Conservation (phyloP, 92 coral and sea anemone species). For the Ricordea florida region DNA sequence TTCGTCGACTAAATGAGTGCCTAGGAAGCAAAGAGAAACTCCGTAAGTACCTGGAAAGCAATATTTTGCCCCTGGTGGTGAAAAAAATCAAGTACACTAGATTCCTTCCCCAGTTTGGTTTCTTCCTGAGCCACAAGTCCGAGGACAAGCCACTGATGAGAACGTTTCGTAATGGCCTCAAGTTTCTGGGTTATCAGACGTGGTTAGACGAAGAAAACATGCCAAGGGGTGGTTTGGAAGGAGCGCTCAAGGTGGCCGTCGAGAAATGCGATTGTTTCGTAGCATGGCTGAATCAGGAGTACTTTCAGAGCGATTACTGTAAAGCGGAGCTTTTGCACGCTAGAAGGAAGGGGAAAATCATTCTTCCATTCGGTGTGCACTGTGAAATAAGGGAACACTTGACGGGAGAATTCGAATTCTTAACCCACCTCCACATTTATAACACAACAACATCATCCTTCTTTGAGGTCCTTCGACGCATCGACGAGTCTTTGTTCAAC, state of each 20-base stretch:
- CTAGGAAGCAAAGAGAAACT: constrained; percentile 44
- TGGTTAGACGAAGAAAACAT: constrained; percentile 66
- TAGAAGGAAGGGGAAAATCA: constrained; percentile 37
- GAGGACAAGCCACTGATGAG: constrained; percentile 71
- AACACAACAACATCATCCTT: constrained; percentile 55
- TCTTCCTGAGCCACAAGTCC: constrained; percentile 79
- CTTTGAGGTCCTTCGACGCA: constrained; percentile 72
- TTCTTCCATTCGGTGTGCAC: constrained; percentile 67
- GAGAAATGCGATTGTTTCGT: constrained; percentile 63
- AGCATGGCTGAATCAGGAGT: constrained; percentile 76
- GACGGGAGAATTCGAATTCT: constrained; percentile 51
- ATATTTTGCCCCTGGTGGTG: constrained; percentile 60
- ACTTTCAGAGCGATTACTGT: constrained; percentile 63
- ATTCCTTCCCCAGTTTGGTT: constrained; percentile 66
- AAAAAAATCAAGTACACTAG: constrained; percentile 68
- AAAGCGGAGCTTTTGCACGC: constrained; percentile 70
- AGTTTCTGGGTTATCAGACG: constrained; percentile 67
- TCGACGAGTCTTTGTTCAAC: constrained; percentile 60
- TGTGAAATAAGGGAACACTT: constrained; percentile 33
- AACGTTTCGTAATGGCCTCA: constrained; percentile 66
- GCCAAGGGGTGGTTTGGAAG: constrained; percentile 41
- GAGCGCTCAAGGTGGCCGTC: constrained; percentile 50
- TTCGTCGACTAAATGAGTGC: constrained; percentile 47
- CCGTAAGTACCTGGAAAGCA: constrained; percentile 50
- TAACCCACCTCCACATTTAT: constrained; percentile 18